A percentile compares a stretch with the other conserved stretches of the same genome.
Evolutionary conservation across 2,888 invertebrate species (phyloP).

Genomic region (Tinea pellionella): DNA sequence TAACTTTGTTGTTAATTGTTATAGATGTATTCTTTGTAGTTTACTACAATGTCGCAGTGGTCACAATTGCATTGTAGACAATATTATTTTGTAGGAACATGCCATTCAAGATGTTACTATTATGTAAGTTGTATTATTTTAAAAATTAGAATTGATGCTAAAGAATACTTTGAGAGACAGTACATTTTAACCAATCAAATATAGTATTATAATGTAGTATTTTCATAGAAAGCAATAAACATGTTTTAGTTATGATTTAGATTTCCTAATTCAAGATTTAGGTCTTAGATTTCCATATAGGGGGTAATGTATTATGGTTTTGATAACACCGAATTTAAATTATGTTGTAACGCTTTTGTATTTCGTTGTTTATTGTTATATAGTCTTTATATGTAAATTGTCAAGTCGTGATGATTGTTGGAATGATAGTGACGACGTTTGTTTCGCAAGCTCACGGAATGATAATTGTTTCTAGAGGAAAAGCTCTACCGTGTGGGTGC

Average conservation of each 20-base stretch:
- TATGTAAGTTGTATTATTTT: not conserved
- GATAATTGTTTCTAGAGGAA: conserved; percentile 53
- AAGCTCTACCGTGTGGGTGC: conserved; percentile 35
- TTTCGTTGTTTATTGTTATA: conserved; percentile 62
- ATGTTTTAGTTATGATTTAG: not conserved
- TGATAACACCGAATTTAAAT: conserved; percentile 31
- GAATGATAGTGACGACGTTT: conserved; percentile 62
- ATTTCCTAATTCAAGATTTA: not conserved
- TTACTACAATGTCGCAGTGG: not conserved
- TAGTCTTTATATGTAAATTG: conserved; percentile 69
- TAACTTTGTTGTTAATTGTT: not conserved
- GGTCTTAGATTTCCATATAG: not conserved
- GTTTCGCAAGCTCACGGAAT: conserved; percentile 61
- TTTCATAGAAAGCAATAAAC: not conserved
- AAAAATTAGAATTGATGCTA: too few relatives aligned
- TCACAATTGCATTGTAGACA: not conserved
- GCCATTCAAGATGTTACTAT: not conserved
- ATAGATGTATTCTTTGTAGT: not conserved
- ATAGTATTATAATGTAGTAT: too few relatives aligned
- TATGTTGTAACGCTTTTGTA: conserved; percentile 36
- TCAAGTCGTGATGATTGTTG: conserved; percentile 62
- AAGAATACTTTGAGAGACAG: too few relatives aligned
- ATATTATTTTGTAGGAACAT: not conserved
- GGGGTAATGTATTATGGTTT: conserved; percentile 17
- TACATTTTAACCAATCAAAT: too few relatives aligned